phyloP scores from a whole-genome alignment of 2,888 invertebrate species.

The Melipona bicolor region DNA sequence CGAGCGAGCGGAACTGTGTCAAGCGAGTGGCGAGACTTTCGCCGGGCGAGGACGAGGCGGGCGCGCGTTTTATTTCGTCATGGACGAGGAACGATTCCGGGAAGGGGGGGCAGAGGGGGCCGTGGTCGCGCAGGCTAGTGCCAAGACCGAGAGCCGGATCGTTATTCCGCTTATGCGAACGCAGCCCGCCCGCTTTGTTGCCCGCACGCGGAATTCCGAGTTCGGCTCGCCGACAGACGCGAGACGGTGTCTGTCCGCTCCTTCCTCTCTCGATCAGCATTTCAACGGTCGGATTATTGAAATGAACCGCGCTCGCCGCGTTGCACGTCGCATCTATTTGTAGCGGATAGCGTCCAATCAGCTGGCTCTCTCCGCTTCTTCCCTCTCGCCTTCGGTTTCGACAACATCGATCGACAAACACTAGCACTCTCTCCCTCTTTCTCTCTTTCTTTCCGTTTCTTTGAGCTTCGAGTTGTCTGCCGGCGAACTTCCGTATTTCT shows the following conservation, averaged over 20 bases:
- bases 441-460: too few species aligned
- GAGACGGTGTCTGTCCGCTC: conserved; percentile 65
- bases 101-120: not conserved
- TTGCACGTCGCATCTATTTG: conserved; percentile 57
- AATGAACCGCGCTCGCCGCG: conserved; percentile 71
- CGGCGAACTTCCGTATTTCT: too few species aligned
- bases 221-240: conserved; percentile 76
- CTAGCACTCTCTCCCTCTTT: too few species aligned
- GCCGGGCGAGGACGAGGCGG: conserved; percentile 52
- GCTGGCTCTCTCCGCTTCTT: conserved; percentile 28
- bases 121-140: conserved; percentile 59
- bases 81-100: conserved; percentile 48
- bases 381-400: not conserved
- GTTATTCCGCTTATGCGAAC: conserved; percentile 78
- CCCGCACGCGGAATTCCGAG: conserved; percentile 63
- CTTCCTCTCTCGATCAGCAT: conserved; percentile 76
- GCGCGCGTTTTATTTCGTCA: conserved; percentile 57
- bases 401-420: not conserved
- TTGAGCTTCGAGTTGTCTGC: too few species aligned
- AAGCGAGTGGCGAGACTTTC: conserved; percentile 53
- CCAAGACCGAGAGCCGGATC: conserved; percentile 69
- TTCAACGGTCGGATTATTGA: conserved; percentile 81
- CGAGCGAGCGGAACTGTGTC: conserved; percentile 54
- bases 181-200: conserved; percentile 37
- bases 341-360: conserved; percentile 46